These are phyloP conservation scores for Uria lomvia DNA, from an alignment of 2,113 vertebrate genomes.

Conservation along the genomic window DNA sequence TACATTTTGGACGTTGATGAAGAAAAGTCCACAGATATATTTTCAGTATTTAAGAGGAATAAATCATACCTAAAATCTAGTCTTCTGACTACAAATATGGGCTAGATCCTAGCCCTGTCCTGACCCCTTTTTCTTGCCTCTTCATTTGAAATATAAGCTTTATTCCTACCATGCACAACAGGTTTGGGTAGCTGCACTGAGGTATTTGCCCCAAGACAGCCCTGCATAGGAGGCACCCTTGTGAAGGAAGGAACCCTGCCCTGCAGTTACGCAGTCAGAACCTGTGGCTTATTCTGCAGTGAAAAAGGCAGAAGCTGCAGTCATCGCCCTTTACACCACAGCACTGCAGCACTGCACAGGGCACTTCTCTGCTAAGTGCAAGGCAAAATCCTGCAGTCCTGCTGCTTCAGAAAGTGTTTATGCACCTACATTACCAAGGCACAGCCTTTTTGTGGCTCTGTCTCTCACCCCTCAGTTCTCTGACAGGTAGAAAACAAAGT, in stretches of 20 bases:
- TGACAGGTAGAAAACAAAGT: neutral
- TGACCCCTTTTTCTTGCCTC: neutral
- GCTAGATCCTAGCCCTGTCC: neutral
- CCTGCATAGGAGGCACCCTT: neutral
- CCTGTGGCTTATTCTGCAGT: neutral
- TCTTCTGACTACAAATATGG: neutral
- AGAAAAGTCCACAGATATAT: neutral
- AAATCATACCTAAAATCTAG: neutral
- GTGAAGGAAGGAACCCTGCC: neutral
- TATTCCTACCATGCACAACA: neutral
- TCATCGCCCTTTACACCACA: neutral
- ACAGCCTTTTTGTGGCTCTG: neutral
- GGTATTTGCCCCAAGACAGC: neutral
- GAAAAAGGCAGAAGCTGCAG: rapidly evolving
- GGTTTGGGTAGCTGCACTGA: neutral
- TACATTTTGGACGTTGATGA: neutral
- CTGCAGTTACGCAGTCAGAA: neutral
- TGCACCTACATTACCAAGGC: neutral
- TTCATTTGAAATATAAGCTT: neutral
- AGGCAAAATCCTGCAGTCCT: neutral
- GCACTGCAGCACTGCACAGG: neutral
- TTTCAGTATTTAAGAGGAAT: neutral
- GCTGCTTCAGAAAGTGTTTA: neutral
- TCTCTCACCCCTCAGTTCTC: neutral
- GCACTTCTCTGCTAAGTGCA: neutral